Percentiles rank a stretch among this genome's conserved stretches.
These are phyloP conservation scores for Calcarius lapponicus DNA, from an alignment of 2,797 vertebrate genomes.

Conservation along the genomic window DNA sequence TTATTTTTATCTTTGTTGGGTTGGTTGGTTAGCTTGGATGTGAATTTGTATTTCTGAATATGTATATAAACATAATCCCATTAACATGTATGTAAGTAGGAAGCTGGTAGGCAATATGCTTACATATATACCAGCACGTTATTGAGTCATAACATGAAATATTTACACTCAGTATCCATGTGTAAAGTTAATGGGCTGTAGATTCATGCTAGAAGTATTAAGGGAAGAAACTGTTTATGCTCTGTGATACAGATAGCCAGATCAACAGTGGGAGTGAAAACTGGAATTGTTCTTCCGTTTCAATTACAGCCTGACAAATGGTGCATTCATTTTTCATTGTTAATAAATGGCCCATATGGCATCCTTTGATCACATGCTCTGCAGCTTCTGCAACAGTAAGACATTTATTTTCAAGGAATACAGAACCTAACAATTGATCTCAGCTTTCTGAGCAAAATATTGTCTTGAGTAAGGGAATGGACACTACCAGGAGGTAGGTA, in stretches of 20 bases:
- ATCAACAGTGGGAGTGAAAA: not conserved
- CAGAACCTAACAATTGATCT: not conserved
- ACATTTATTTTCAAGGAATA: not conserved
- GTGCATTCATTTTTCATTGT: constrained; percentile 20
- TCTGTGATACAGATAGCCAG: not conserved
- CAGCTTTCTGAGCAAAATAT: not conserved
- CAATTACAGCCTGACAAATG: constrained; percentile 14
- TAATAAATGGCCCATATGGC: constrained; percentile 48
- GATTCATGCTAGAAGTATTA: not conserved
- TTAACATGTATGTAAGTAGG: constrained; percentile 23
- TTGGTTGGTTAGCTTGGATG: not conserved
- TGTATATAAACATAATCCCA: not conserved
- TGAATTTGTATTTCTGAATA: not conserved
- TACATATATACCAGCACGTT: not conserved
- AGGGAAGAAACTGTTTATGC: not conserved
- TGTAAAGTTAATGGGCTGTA: not conserved
- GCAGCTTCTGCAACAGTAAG: not conserved
- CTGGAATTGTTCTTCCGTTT: not conserved
- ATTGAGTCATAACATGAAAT: not conserved
- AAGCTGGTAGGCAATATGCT: not conserved
- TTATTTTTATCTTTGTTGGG: constrained; percentile 22
- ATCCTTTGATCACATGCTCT: constrained; percentile 4
- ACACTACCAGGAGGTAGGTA: not conserved
- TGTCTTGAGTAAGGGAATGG: not conserved
- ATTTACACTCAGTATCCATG: not conserved